Percentiles rank a stretch among this genome's conserved stretches.
phyloP scores from a whole-genome alignment of 2,888 invertebrate species.

The Podabrus alpinus region DNA sequence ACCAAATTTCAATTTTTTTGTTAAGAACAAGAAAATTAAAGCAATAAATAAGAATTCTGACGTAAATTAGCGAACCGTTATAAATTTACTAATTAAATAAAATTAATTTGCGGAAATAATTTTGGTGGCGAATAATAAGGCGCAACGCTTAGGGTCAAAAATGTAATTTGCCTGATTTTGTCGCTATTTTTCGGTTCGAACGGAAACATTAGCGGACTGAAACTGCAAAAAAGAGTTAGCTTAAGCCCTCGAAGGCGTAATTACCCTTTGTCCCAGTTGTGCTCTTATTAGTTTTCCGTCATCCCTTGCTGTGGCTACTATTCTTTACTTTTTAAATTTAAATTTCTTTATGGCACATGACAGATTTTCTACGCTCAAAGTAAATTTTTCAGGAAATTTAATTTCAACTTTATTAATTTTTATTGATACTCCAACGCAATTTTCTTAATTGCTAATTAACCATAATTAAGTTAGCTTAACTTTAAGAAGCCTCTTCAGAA shows the following conservation, averaged over 20 bases:
- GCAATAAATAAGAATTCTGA: not conserved
- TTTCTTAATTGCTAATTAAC: not conserved
- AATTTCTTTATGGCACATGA: slow-evolving; percentile 1
- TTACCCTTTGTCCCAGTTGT: slow-evolving; percentile 20
- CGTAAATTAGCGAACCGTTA: not conserved
- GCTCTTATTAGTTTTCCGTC: slow-evolving; percentile 21
- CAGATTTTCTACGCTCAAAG: not conserved
- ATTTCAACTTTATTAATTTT: not conserved
- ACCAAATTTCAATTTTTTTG: not conserved
- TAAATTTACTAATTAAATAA: not conserved
- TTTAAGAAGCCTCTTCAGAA: not conserved
- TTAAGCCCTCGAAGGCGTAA: slow-evolving; percentile 19
- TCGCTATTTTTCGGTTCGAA: slow-evolving; percentile 25
- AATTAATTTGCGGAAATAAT: slow-evolving; percentile 12
- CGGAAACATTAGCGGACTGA: slow-evolving; percentile 24
- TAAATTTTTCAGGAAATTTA: not conserved
- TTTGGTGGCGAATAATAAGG: slow-evolving; percentile 24
- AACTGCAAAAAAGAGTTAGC: slow-evolving; percentile 27
- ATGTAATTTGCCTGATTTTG: slow-evolving; percentile 27
- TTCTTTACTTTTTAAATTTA: slow-evolving; percentile 12
- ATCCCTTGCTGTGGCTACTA: not conserved
- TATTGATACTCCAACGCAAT: not conserved
- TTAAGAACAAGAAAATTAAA: not conserved
- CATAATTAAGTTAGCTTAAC: not conserved
- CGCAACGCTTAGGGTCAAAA: slow-evolving; percentile 21